Evolutionary conservation across 2,113 vertebrate genomes (phyloP), one percentile per base, ranked within the genome.

Genomic region (Uria aalge): DNA sequence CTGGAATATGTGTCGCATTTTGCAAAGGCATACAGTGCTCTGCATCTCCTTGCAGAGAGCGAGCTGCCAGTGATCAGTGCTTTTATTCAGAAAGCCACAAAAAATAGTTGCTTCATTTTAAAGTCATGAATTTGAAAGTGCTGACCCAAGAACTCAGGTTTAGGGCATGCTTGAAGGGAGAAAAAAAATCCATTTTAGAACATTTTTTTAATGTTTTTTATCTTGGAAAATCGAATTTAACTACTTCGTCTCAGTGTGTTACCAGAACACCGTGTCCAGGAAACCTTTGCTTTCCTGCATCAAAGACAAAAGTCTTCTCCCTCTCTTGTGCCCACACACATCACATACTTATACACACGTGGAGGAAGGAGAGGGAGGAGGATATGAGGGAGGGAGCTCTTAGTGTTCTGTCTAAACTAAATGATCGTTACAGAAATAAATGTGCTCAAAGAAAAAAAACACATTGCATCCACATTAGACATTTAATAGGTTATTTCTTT

Each of bases 401-500:
- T 50, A 82, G 77, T 41, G 66, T 69, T 94, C 76, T 47, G 8
- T 41, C 32, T 48, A 26, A 95, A 68, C 27, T 89, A 77, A 92
- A 91, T 55, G 86, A 57, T 86, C 59, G 79, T 92, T 95, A 79
- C 1, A 0, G 74, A 91, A 95, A 92, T 59, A 93, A 94, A 94
- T 0, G 13, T 67, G 26, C 59, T 91, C 3, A 26, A 85, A 90
- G 32, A 7, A n/a, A 36, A 34, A 68, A 52, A 69, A 57, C 20
- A 13, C 27, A 71, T 30, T 68, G 38, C 62, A 94, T 55, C 50
- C 59, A 74, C 71, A 76, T 94, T 85, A 96, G 72, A 53, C 45
- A 56, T 78, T 94, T 88, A 96, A 92, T 84, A 57, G 22, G 77
- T 79, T 83, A 72, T 96, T 95, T 71, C 64, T 88, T 96, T 90